phyloP scores from a whole-genome alignment of 2,797 vertebrate species.

The Typhlichthys eigenmanni region DNA sequence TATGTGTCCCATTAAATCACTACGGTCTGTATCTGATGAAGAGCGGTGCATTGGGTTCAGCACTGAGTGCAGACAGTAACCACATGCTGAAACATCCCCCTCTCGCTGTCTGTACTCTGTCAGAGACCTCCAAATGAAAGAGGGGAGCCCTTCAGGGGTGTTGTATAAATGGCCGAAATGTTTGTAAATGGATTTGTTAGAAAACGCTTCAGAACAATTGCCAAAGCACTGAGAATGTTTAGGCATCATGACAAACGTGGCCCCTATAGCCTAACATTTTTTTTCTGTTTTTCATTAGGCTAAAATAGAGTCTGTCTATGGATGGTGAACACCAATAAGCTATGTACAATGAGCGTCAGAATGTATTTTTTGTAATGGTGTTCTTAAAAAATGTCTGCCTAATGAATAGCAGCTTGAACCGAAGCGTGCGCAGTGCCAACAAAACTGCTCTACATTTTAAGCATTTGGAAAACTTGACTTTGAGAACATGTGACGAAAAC shows the following conservation, averaged over 20 bases:
- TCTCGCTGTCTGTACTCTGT: not conserved
- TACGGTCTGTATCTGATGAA: slow-evolving; percentile 16
- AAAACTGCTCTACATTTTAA: slow-evolving; percentile 13
- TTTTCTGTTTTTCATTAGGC: slow-evolving; percentile 19
- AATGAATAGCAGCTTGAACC: slow-evolving; percentile 23
- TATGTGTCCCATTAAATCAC: slow-evolving; percentile 26
- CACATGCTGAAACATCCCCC: slow-evolving; percentile 44
- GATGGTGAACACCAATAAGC: too few species aligned
- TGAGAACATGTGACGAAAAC: slow-evolving; percentile 50
- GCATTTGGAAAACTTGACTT: slow-evolving; percentile 45
- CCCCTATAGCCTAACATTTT: not conserved
- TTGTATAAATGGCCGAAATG: slow-evolving; percentile 40
- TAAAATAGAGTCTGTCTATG: too few species aligned
- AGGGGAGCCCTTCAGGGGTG: slow-evolving; percentile 29
- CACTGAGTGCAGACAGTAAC: slow-evolving; percentile 7
- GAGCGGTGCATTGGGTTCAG: slow-evolving; percentile 10
- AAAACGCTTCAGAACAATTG: slow-evolving; percentile 49
- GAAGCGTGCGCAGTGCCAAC: slow-evolving; percentile 44
- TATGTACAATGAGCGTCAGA: too few species aligned
- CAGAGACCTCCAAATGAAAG: slow-evolving; percentile 23
- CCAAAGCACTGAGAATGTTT: slow-evolving; percentile 56
- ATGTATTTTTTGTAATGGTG: not conserved
- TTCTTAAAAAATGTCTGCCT: too few species aligned
- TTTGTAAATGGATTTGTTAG: slow-evolving; percentile 50
- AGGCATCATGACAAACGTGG: slow-evolving; percentile 39